A percentile compares a stretch with the other conserved stretches of the same genome.
Conservation (phyloP, 2,113 vertebrate species). For the Rostratula benghalensis region DNA sequence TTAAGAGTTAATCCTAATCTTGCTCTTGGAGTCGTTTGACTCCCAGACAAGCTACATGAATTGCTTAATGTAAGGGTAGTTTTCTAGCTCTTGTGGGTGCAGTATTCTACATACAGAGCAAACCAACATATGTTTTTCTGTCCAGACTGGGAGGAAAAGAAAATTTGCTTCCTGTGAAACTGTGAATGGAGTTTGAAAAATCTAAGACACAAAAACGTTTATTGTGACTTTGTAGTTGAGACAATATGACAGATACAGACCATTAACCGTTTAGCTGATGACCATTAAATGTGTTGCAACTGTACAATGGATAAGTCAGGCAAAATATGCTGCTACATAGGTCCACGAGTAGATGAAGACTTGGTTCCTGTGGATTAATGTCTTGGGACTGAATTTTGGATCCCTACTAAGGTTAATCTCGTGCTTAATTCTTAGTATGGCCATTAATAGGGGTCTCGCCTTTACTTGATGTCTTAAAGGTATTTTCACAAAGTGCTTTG, state of each 20-base stretch:
- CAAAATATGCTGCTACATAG: not conserved
- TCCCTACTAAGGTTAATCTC: not conserved
- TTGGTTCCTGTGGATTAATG: not conserved
- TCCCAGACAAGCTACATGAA: not conserved
- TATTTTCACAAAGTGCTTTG: not conserved
- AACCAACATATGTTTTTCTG: not conserved
- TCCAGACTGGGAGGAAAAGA: not conserved
- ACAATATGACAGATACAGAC: not conserved
- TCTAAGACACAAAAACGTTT: not conserved
- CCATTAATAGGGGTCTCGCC: not conserved
- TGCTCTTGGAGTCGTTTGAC: not conserved
- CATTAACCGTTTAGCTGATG: not conserved
- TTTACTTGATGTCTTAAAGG: not conserved
- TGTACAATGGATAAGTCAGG: not conserved
- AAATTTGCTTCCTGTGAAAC: not conserved
- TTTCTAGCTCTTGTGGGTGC: not conserved
- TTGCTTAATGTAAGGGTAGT: not conserved
- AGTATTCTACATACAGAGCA: not conserved
- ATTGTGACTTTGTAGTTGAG: not conserved
- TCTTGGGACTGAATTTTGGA: not conserved
- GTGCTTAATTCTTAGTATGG: not conserved
- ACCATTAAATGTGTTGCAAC: not conserved
- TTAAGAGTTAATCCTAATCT: not conserved
- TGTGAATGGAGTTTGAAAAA: not conserved
- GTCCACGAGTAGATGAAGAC: not conserved